Base-by-base conservation (phyloP, 2,113 vertebrate genomes). In the Bagarius yarrelli region DNA sequence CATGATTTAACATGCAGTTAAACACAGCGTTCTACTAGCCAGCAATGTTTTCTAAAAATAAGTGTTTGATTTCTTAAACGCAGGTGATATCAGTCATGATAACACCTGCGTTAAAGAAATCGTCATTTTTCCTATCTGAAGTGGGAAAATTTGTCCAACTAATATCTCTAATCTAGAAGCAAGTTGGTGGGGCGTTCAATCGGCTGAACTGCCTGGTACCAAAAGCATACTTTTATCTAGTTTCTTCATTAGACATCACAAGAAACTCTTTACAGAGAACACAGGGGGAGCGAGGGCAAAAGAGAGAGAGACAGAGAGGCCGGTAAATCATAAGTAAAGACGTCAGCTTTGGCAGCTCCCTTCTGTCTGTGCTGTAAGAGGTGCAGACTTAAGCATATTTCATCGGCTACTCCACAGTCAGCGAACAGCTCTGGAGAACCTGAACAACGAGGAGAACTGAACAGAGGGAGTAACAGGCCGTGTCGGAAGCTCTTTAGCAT, bases 161-260 rank as follows among this genome's bases (percentile, higher is more conserved):
- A 56, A 71, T 81, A 81, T 81, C 60, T 81, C 70, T 81, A 73
- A 66, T 75, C 60, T 56, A 81, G 67, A 70, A 64, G 76, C 69
- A 72, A 74, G 63, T 78, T 64, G 1, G 61, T 21, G 34, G 61
- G 83, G 87, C 90, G 90, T 91, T 90, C 89, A 90, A 89, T 82
- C 81, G 61, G 78, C 80, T 76, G 86, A 84, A 83, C 90, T 87
- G 90, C 87, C 88, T 89, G 91, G 91, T 91, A 93, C 88, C 88
- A 85, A 86, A 83, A 85, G 81, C 90, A 92, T 88, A 90, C 90
- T 88, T 78, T 76, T 64, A 82, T 82, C 36, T 84, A 85, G 85
- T 88, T 84, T 85, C 88, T 90, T 93, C 89, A 93, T 90, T 92
- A 91, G 83, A 86, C 88, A 90, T 84, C 87, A 86, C 85, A 88